Conservation (phyloP, 2,113 vertebrate species). For the Genyomyrus donnyi region DNA sequence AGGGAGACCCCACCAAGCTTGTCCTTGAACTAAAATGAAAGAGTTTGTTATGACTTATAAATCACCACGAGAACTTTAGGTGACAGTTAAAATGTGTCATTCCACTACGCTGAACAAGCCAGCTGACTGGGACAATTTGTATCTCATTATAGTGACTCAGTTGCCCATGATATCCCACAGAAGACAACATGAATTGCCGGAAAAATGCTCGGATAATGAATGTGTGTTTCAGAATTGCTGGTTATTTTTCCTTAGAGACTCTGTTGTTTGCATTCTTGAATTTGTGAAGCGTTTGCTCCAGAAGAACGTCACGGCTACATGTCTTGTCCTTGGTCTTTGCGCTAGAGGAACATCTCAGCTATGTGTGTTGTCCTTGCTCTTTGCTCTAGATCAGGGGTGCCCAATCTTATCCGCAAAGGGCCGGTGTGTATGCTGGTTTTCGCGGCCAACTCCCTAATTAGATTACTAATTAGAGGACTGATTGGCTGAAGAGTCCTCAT, state of each 20-base stretch:
- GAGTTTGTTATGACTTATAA: not conserved
- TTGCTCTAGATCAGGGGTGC: no score
- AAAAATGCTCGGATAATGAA: not conserved
- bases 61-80: not conserved
- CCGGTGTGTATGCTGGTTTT: no score
- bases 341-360: not conserved
- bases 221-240: conserved; percentile 23
- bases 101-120: not conserved
- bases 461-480: no score
- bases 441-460: no score
- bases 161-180: not conserved
- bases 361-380: no score
- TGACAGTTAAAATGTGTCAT: not conserved
- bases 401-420: no score
- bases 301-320: not conserved
- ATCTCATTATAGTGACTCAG: not conserved
- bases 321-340: conserved; percentile 43
- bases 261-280: not conserved
- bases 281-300: not conserved
- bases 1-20: not conserved
- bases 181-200: not conserved
- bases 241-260: not conserved
- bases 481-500: no score
- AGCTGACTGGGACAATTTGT: not conserved
- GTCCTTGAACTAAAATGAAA: not conserved